Evolutionary conservation across 2,113 vertebrate genomes (phyloP), one percentile per base, ranked within the genome.

Genomic region (Siniperca knerii): DNA sequence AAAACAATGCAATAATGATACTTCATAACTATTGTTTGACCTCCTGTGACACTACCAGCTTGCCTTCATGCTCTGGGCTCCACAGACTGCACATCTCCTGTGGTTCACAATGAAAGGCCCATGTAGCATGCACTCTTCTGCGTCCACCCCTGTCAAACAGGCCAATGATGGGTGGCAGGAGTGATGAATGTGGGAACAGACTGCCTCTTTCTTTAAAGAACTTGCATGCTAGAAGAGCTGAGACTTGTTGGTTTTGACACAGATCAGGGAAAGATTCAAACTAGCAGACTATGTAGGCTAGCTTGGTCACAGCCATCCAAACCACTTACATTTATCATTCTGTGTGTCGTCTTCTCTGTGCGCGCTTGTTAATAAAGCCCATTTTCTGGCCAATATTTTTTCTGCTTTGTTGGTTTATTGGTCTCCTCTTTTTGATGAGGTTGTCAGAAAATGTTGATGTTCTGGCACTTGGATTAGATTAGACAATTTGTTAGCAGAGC

Each of bases 141-240:
- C 77, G 50, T 69, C 84, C 75, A 54, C 13, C 52, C 77, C 46
- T 85, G 75, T 82, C 78, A 80, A 64, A 64, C 58, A 77, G 64
- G 48, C 74, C 5, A 50, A 89, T 52, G 77, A 76, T 52, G 66
- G 44, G 50, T 79, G 79, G 75, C 72, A 75, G 73, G 23, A 83
- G 46, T 90, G 87, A 92, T 88, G 72, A 78, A 84, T 89, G 87
- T 76, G 79, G 71, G 50, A 69, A 21, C 50, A 29, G 54, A 66
- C 62, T 84, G 68, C 79, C 61, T 64, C 62, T 64, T 62, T 84
- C 46, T 79, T 86, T 57, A 77, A 82, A 81, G 58, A 75, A 57
- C 73, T 73, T 82, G 42, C 52, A 64, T 80, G 58, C 69, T 18
- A 7, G 16, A 62, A 61, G 44, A 65, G 65, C 71, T 64, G 40